Evolutionary conservation across 2,888 invertebrate genomes (phyloP).

Genomic region (Cenopis cana): DNA sequence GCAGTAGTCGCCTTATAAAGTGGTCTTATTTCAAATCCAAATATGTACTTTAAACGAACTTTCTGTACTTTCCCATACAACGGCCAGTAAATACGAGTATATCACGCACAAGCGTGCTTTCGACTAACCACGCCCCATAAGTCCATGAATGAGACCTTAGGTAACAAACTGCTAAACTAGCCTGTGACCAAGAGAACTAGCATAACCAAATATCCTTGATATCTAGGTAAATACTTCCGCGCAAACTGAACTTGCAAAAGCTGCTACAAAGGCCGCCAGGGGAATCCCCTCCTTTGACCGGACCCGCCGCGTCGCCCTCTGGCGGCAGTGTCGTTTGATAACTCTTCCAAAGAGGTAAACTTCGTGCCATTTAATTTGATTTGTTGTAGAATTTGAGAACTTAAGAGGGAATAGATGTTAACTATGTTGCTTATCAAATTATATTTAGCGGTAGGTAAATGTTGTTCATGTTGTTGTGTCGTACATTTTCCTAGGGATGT

Average conservation of each 20-base stretch:
- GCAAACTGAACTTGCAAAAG: conserved; percentile 32
- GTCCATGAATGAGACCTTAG: too few relatives aligned
- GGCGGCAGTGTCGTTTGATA: conserved; percentile 38
- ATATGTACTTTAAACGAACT: too few relatives aligned
- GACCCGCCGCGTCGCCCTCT: conserved; percentile 34
- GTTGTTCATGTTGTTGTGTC: background rate
- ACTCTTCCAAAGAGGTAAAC: conserved; percentile 35
- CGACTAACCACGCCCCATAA: background rate
- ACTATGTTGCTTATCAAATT: background rate
- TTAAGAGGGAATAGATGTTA: conserved; percentile 5
- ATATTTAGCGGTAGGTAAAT: background rate
- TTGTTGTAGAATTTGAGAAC: conserved; percentile 23
- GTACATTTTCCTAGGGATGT: background rate
- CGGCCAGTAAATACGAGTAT: too few relatives aligned
- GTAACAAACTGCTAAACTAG: background rate
- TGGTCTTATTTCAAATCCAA: too few relatives aligned
- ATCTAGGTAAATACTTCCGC: conserved; percentile 38
- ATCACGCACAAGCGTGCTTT: too few relatives aligned
- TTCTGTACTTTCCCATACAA: too few relatives aligned
- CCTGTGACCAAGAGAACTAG: conserved; percentile 15
- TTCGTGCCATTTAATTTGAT: conserved; percentile 36
- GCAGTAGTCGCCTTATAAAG: too few relatives aligned
- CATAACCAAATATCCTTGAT: conserved; percentile 37
- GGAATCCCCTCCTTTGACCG: conserved; percentile 41
- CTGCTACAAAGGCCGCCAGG: conserved; percentile 33